Evolutionary conservation across 2,797 vertebrate species (phyloP).

Genomic region (Lophura swinhoii): DNA sequence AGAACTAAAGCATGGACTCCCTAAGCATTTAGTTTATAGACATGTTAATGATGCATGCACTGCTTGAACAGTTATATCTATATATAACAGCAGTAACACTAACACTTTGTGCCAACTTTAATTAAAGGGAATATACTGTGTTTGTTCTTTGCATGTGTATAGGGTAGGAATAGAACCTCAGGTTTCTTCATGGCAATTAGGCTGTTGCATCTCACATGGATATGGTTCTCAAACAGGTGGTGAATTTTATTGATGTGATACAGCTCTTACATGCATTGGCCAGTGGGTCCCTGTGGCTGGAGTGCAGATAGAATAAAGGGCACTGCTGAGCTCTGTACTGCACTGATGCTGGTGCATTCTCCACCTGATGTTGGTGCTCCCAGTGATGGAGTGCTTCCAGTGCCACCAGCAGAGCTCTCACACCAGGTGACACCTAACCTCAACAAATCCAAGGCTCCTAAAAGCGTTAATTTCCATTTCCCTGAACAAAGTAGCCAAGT

Average conservation of each 20-base stretch:
- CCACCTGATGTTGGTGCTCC: background rate
- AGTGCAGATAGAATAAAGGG: background rate
- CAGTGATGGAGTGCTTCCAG: background rate
- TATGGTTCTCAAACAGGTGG: background rate
- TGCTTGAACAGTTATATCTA: background rate
- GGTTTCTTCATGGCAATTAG: background rate
- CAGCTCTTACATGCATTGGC: background rate
- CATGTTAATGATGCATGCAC: background rate
- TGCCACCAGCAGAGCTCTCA: background rate
- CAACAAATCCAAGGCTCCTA: background rate
- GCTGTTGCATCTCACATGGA: background rate
- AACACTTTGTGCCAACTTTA: background rate
- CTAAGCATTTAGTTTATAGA: background rate
- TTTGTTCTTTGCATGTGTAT: background rate
- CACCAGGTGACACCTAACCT: background rate
- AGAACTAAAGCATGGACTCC: background rate
- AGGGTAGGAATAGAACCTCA: background rate
- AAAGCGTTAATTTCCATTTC: background rate
- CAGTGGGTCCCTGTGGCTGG: background rate
- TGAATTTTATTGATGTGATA: background rate
- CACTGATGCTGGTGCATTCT: background rate
- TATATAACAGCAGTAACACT: background rate
- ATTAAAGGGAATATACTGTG: background rate
- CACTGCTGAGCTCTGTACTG: background rate
- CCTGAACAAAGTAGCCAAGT: background rate